These are phyloP conservation scores for Semnopithecus entellus DNA, from an alignment of 2,113 vertebrate species.

Conservation along the genomic window DNA sequence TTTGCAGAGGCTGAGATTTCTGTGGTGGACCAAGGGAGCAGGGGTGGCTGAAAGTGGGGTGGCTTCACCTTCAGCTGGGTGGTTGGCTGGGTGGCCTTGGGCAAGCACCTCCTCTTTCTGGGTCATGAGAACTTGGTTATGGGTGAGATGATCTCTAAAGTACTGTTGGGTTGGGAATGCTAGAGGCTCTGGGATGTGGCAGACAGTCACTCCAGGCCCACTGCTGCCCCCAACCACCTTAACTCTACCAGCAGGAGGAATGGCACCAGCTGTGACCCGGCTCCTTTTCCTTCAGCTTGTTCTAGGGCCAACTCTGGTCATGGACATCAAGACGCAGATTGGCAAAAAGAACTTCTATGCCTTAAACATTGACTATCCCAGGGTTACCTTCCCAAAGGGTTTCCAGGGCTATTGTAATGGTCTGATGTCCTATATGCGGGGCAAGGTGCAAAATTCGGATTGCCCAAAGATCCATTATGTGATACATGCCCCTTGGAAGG, in stretches of 20 bases:
- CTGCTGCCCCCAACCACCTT: neutral
- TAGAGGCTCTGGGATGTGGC: neutral
- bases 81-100: neutral
- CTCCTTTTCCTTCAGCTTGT: conserved; percentile 57
- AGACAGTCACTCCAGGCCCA: neutral
- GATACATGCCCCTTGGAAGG: conserved; percentile 45
- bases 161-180: neutral
- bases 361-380: conserved; percentile 54
- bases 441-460: neutral
- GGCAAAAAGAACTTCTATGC: conserved; percentile 4
- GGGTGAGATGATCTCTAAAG: neutral
- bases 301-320: neutral
- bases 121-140: neutral
- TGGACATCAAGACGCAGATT: neutral
- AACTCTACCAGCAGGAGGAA: conserved; percentile 58
- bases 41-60: neutral
- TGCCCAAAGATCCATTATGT: conserved; percentile 65
- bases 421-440: conserved; percentile 68
- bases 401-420: conserved; percentile 69
- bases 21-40: neutral
- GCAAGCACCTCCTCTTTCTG: neutral
- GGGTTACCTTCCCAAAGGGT: neutral
- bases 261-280: neutral
- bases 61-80: neutral
- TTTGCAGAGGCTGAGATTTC: neutral